Conservation (phyloP, 64 coral and sea anemone species). For the Dendrophyllia cribrosa region DNA sequence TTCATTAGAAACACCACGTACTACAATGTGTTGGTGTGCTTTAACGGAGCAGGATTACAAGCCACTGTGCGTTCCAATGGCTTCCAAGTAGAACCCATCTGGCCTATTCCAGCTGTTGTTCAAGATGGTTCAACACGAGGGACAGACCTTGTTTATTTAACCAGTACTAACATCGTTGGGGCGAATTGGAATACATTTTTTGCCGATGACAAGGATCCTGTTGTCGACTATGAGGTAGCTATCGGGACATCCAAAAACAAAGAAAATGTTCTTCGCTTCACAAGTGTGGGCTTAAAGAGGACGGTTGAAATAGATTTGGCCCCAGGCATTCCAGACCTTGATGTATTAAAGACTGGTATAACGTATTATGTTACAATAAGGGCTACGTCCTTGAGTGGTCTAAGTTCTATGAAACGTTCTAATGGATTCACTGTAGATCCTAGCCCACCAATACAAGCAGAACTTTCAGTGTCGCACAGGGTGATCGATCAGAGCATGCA, state of each 20-base stretch:
- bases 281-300: constrained; percentile 63
- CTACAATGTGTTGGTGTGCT: constrained; percentile 61
- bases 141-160: constrained; percentile 55
- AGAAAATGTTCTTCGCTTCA: constrained; percentile 66
- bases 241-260: constrained; percentile 54
- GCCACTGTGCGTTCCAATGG: constrained; percentile 53
- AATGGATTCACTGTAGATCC: constrained; percentile 80
- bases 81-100: constrained; percentile 47
- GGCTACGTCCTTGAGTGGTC: constrained; percentile 54
- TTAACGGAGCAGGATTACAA: constrained; percentile 36
- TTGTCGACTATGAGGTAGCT: constrained; percentile 74
- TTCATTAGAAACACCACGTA: constrained; percentile 42
- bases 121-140: constrained; percentile 39
- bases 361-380: constrained; percentile 71
- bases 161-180: constrained; percentile 29
- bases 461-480: constrained; percentile 30
- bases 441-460: constrained; percentile 51
- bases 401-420: constrained; percentile 46
- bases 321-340: constrained; percentile 40
- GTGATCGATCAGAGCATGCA: constrained; percentile 40
- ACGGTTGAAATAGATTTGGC: constrained; percentile 34
- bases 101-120: constrained; percentile 57
- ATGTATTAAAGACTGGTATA: constrained; percentile 50
- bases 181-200: constrained; percentile 68
- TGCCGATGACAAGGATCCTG: constrained; percentile 68